These are phyloP conservation scores for Zingel zingel DNA, from an alignment of 2,113 vertebrate genomes.

Conservation along the genomic window DNA sequence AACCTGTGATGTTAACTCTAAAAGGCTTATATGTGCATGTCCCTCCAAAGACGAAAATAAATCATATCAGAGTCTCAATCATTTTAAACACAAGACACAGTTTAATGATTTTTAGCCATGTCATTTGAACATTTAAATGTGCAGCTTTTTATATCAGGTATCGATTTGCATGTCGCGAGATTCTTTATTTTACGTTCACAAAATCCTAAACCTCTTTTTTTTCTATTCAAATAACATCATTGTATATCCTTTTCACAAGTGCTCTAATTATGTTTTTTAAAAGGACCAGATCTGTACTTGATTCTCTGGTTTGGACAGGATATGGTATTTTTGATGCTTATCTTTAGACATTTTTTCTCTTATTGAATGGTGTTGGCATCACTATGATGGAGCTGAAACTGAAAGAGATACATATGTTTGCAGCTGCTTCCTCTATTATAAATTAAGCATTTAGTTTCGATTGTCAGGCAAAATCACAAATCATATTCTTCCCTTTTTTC, in stretches of 20 bases:
- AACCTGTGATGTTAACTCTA: conserved; percentile 39
- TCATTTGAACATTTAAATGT: neutral
- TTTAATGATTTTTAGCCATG: conserved; percentile 3
- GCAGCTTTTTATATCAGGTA: neutral
- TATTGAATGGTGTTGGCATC: neutral
- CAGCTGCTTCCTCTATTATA: neutral
- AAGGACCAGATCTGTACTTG: neutral
- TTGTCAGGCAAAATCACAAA: neutral
- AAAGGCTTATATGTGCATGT: conserved; percentile 1
- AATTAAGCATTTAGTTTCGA: conserved; percentile 4
- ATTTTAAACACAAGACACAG: neutral
- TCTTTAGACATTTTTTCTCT: neutral
- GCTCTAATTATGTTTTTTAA: conserved; percentile 12
- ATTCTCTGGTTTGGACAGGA: conserved; percentile 2
- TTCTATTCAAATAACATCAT: neutral
- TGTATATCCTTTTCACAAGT: neutral
- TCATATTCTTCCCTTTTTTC: neutral
- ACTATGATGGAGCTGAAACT: neutral
- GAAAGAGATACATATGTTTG: neutral
- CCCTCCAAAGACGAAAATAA: conserved; percentile 9
- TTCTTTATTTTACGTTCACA: neutral
- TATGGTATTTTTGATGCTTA: neutral
- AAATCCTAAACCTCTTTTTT: neutral
- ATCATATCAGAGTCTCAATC: neutral
- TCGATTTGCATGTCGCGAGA: neutral